phyloP scores from a whole-genome alignment of 2,113 vertebrate species.

The Setophaga kirtlandii region DNA sequence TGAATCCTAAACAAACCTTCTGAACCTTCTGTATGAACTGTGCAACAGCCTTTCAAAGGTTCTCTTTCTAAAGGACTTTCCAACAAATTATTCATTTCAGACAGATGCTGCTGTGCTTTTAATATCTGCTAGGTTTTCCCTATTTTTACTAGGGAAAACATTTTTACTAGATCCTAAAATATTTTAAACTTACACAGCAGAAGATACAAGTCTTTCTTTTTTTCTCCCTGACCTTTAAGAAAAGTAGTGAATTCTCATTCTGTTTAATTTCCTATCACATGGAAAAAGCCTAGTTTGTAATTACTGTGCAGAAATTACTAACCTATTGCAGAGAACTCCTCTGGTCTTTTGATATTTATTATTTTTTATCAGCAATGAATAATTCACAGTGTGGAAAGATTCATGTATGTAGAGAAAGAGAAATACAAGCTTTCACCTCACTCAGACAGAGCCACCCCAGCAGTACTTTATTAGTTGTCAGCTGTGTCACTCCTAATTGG shows the following conservation, averaged over 20 bases:
- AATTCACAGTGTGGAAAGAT: neutral
- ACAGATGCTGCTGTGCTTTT: neutral
- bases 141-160: neutral
- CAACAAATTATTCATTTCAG: neutral
- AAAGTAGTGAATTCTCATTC: neutral
- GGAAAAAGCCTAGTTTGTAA: neutral
- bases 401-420: neutral
- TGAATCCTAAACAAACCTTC: neutral
- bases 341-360: neutral
- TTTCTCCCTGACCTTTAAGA: neutral
- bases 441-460: neutral
- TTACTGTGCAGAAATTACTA: neutral
- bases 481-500: neutral
- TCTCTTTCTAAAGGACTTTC: neutral
- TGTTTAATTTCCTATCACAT: neutral
- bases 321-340: neutral
- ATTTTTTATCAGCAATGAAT: neutral
- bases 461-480: neutral
- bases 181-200: neutral
- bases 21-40: neutral
- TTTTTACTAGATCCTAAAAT: neutral
- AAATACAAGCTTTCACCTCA: neutral
- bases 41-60: neutral
- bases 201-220: neutral
- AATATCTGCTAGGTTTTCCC: neutral